Conservation (phyloP, 1,140 invertebrate genomes). For the Ceratina japonica region DNA sequence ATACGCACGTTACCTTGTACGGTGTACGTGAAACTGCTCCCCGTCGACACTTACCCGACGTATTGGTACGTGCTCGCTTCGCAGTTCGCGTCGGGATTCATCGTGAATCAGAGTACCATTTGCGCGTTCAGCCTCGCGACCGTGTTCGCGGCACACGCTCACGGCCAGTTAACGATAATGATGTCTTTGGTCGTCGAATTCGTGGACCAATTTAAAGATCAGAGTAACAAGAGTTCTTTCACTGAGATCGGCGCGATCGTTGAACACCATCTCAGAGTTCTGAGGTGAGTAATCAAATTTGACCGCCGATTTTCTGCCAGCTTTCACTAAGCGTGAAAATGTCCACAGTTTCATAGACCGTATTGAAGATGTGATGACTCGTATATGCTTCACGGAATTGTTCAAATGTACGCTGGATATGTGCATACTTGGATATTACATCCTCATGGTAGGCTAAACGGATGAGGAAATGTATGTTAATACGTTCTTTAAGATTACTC, state of each 20-base stretch:
- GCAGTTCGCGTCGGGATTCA: conserved; percentile 50
- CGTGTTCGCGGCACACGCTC: conserved; percentile 57
- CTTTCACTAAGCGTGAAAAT: background rate
- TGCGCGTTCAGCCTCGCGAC: conserved; percentile 47
- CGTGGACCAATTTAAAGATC: background rate
- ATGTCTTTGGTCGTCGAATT: conserved; percentile 43
- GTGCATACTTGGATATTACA: conserved; percentile 71
- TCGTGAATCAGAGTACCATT: conserved; percentile 45
- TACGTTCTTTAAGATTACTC: no score
- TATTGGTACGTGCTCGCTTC: conserved; percentile 52
- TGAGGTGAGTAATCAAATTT: conserved; percentile 47
- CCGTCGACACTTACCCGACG: conserved; percentile 25
- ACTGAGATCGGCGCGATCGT: conserved; percentile 48
- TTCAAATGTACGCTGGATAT: conserved; percentile 68
- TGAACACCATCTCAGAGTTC: conserved; percentile 60
- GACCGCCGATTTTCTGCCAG: background rate
- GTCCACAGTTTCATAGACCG: conserved; percentile 61
- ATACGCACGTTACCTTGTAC: conserved; percentile 30
- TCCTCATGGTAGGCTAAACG: conserved; percentile 61
- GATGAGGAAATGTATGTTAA: no score
- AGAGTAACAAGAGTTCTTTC: background rate
- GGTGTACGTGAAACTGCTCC: conserved; percentile 24
- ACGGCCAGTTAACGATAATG: conserved; percentile 56
- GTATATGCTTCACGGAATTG: conserved; percentile 68
- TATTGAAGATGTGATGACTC: conserved; percentile 64